These are phyloP conservation scores for Hybos culiciformis DNA, from an alignment of 2,888 invertebrate genomes.

Conservation along the genomic window DNA sequence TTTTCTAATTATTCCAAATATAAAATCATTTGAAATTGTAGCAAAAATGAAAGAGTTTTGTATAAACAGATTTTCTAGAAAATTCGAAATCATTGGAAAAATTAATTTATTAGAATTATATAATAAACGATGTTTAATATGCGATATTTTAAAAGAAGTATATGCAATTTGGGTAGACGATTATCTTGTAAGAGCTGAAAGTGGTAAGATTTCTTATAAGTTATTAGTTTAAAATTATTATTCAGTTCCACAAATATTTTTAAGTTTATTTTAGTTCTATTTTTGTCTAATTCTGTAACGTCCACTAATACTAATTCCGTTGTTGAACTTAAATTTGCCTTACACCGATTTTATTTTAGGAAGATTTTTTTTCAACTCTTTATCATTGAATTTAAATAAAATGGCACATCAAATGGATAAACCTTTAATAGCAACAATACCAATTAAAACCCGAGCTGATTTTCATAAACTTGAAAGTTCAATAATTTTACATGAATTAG, in stretches of 20 bases:
- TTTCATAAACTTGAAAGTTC: constrained; percentile 29
- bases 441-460: constrained; percentile 27
- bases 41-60: constrained; percentile 18
- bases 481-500: constrained; percentile 25
- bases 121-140: constrained; percentile 24
- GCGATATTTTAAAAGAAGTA: constrained; percentile 23
- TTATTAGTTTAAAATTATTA: constrained; percentile 18
- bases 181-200: constrained; percentile 11
- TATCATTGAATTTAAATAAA: constrained; percentile 24
- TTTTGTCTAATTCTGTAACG: too few species aligned
- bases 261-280: too few species aligned
- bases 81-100: constrained; percentile 19
- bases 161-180: constrained; percentile 30
- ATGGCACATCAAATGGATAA: constrained; percentile 23
- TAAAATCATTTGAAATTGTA: constrained; percentile 23
- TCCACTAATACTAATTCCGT: too few species aligned
- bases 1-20: constrained; percentile 24
- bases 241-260: constrained; percentile 21
- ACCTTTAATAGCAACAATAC: constrained; percentile 28
- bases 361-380: too few species aligned
- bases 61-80: neutral
- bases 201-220: neutral
- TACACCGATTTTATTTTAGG: too few species aligned
- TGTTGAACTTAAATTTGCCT: too few species aligned
- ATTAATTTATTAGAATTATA: constrained; percentile 24